These are phyloP conservation scores for Sacculina carcini DNA, from an alignment of 2,888 invertebrate species.

Conservation along the genomic window DNA sequence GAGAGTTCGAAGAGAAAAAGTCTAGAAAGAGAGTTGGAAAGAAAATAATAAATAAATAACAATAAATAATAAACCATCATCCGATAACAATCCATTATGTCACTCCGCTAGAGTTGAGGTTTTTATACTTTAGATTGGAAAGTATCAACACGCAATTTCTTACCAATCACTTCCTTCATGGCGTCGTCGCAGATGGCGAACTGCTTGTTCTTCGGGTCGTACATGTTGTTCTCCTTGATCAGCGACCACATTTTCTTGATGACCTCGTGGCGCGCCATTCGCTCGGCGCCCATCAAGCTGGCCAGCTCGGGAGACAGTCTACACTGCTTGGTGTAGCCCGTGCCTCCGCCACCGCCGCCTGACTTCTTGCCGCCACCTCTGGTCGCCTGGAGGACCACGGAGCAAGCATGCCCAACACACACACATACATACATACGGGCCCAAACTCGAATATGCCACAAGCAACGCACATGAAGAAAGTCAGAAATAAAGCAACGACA, in stretches of 20 bases:
- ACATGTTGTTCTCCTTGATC: conserved; percentile 58
- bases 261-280: conserved; percentile 64
- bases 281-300: conserved; percentile 52
- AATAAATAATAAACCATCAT: too few relatives aligned
- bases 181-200: conserved; percentile 82
- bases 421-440: not conserved
- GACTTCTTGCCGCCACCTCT: not conserved
- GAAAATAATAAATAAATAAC: too few relatives aligned
- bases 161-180: conserved; percentile 59
- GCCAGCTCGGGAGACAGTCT: conserved; percentile 59
- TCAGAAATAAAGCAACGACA: too few relatives aligned
- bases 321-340: conserved; percentile 59
- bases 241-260: conserved; percentile 72
- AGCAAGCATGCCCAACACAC: not conserved
- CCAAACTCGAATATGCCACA: not conserved
- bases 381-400: not conserved
- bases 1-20: too few relatives aligned
- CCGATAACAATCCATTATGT: too few relatives aligned
- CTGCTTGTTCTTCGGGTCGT: conserved; percentile 82
- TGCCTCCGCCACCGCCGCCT: conserved; percentile 21
- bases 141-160: conserved; percentile 15
- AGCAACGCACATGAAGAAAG: not conserved
- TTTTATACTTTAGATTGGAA: too few relatives aligned
- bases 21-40: too few relatives aligned
- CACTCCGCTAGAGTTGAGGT: not conserved